These are phyloP conservation scores for Silvanus unidentatus DNA, from an alignment of 2,888 invertebrate genomes.

Conservation along the genomic window DNA sequence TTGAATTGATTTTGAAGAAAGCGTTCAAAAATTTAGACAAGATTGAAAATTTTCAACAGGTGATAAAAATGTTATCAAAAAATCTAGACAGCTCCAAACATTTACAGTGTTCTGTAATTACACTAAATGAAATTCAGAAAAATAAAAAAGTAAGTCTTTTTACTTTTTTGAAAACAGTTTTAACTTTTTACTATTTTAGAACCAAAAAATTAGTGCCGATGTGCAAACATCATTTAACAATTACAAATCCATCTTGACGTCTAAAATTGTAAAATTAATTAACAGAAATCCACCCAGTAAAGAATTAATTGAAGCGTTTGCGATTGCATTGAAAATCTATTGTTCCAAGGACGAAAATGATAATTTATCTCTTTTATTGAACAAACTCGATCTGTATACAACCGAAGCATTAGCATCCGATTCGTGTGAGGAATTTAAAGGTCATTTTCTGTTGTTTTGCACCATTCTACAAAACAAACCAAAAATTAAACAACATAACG, in stretches of 20 bases:
- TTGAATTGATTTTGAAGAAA: slow-evolving; percentile 25
- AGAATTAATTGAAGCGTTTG: slow-evolving; percentile 18
- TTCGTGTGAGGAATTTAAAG: slow-evolving; percentile 21
- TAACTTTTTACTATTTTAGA: too few species aligned
- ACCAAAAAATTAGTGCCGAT: too few species aligned
- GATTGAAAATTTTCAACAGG: too few species aligned
- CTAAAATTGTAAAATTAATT: slow-evolving; percentile 25
- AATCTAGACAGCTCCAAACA: too few species aligned
- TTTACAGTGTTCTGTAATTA: too few species aligned
- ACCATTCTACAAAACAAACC: slow-evolving; percentile 35
- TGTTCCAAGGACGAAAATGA: slow-evolving; percentile 22
- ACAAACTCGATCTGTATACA: slow-evolving; percentile 22
- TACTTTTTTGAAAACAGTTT: too few species aligned
- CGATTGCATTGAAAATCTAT: slow-evolving; percentile 23
- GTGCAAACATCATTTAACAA: slow-evolving; percentile 15
- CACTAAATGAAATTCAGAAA: too few species aligned
- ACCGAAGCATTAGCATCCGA: slow-evolving; percentile 20
- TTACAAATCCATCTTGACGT: slow-evolving; percentile 23
- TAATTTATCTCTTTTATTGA: slow-evolving; percentile 18
- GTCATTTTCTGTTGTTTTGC: slow-evolving; percentile 30
- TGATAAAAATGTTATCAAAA: too few species aligned
- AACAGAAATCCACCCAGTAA: slow-evolving; percentile 15
- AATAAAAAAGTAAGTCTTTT: too few species aligned
- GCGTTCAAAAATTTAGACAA: too few species aligned
- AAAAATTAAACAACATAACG: slow-evolving; percentile 22